Base-by-base conservation (phyloP, 2,113 vertebrate species). In the Saccopteryx bilineata region DNA sequence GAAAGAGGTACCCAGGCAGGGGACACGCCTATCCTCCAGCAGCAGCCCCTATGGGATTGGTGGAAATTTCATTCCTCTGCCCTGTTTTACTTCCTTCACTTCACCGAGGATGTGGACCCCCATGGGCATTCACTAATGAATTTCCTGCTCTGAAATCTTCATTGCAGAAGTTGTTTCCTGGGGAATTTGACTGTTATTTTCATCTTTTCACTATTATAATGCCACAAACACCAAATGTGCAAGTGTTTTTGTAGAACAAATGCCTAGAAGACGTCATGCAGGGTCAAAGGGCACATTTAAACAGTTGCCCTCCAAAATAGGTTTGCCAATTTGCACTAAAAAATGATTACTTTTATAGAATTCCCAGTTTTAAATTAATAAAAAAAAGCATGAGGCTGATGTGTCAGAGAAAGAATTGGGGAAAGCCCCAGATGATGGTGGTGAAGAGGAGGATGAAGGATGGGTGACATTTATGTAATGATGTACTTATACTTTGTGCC, bases 361-460 rank as follows among this genome's bases (percentile, higher is more conserved):
- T 9, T 93, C 75, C 48, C 75, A 61, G 33, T 90, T 94, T 85
- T 66, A 94, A 88, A 61, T 72, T 39, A 66, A 48, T 33, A 66
- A 63, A 82, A 61, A 83, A 72, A 78, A 58, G 82, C 18, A 46
- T 12, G 63, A 80, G 68, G 61, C 2, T 60, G 33, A 46, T 52
- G 56, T 26, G 17, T 74, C 56, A 83, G 50, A 50, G 18, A 75
- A 56, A 61, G 33, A 75, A 68, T 3, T 23, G 50, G 31, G 46
- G 46, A 90, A 65, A 52, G 54, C 24, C 11, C 21, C 5, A 75
- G 19, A 48, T 12, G 14, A 50, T 2, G 4, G 28, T 17, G 31
- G 26, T 52, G 13, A 72, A n/a, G 33, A 56, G 3, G 33, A 31
- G 18, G n/a, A 61, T 24, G 54, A 80, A 80, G 0, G 3, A 9